Evolutionary conservation across 2,113 vertebrate genomes (phyloP), one percentile per base, ranked within the genome.

Genomic region (Phoenicopterus ruber): DNA sequence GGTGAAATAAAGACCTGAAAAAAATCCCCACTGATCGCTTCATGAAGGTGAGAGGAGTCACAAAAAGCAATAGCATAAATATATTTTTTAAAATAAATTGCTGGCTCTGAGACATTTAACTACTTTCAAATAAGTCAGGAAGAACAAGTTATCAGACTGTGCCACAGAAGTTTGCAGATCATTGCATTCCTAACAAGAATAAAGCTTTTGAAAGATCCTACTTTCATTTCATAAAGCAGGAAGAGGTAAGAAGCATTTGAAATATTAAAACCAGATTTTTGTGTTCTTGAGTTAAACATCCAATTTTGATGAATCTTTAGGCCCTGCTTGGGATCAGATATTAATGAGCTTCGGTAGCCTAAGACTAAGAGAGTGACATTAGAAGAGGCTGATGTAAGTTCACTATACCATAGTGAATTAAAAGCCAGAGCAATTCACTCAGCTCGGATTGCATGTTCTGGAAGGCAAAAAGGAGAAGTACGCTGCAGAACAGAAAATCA

Each of bases 21-120:
- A 49, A 0, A 66, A 44, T 13, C 0, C 1, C 2, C 22, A 54
- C 10, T 5, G n/a, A 65, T 76, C 18, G 80, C 36, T 77, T 74
- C 15, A 70, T 31, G 26, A 84, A 86, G 31, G 24, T 79, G 47
- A 93, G 34, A 79, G 34, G 4, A 88, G 15, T 50, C 67, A 81
- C 17, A 71, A 72, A 93, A 87, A 44, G 12, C 24, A 81, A 61
- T 6, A 55, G n/a, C 26, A 55, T 67, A 79, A 91, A 83, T 50
- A 46, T 16, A 66, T 44, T 58, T 89, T 88, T 38, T 11, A 40
- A 94, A 74, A 71, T 38, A 85, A 82, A 78, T 59, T 93, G 11
- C 44, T 76, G 7, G 13, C 57, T 57, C 6, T 19, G 38, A 87
- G 42, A 67, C 19, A 69, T 79, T 58, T 74, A 90, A 86, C 44